Conservation (phyloP, 2,888 invertebrate genomes). For the Aplocera efformata region DNA sequence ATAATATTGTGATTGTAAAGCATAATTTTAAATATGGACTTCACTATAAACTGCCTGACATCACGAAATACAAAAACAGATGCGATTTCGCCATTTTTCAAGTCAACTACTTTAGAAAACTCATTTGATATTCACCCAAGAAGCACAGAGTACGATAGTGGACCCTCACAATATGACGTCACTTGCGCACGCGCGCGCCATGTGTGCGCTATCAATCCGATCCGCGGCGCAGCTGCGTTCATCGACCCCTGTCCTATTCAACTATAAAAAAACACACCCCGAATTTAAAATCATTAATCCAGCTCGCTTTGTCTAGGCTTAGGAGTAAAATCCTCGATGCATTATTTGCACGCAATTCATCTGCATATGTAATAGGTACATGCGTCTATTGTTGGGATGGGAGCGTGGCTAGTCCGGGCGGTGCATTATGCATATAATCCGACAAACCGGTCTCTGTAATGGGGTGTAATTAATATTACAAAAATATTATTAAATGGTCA, state of each 20-base stretch:
- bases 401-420: slow-evolving; percentile 24
- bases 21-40: too few species aligned
- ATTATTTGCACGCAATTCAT: slow-evolving; percentile 61
- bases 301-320: slow-evolving; percentile 63
- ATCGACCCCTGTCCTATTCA: slow-evolving; percentile 58
- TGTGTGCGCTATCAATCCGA: slow-evolving; percentile 69
- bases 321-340: slow-evolving; percentile 41
- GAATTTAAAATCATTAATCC: slow-evolving; percentile 69
- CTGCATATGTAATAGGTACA: slow-evolving; percentile 58
- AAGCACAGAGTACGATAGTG: slow-evolving; percentile 12
- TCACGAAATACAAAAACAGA: too few species aligned
- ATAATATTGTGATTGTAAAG: too few species aligned
- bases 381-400: slow-evolving; percentile 45
- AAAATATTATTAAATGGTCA: slow-evolving; percentile 3
- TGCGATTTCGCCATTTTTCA: too few species aligned
- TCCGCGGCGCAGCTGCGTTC: slow-evolving; percentile 73
- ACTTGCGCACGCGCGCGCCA: slow-evolving; percentile 50
- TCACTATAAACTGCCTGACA: too few species aligned
- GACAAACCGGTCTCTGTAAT: slow-evolving; percentile 40
- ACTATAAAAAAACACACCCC: slow-evolving; percentile 58
- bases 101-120: slow-evolving; percentile 2
- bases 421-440: slow-evolving; percentile 36
- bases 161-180: slow-evolving; percentile 41
- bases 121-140: slow-evolving; percentile 24
- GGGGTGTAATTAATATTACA: slow-evolving; percentile 33